A percentile compares a stretch with the other conserved stretches of the same genome.
Evolutionary conservation across 2,797 vertebrate genomes (phyloP).

Genomic region (Mus minutoides): DNA sequence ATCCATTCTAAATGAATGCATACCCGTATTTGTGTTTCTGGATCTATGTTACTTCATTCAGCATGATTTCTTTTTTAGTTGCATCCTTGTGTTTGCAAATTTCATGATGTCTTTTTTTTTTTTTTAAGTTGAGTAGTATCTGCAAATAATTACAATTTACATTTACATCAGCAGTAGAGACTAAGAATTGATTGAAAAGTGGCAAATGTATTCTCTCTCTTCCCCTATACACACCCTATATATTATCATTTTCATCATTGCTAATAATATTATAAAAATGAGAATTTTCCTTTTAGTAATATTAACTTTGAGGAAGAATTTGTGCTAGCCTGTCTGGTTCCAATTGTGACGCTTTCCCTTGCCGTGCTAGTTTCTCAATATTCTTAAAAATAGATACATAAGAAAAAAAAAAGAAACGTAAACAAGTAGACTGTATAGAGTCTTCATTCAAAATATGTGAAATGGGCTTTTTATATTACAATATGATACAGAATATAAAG

Average conservation of each 20-base stretch:
- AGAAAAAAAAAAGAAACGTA: background rate
- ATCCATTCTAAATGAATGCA: background rate
- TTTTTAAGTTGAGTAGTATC: background rate
- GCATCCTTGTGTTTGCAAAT: background rate
- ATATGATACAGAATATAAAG: background rate
- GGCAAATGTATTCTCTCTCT: background rate
- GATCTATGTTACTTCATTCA: background rate
- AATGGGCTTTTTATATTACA: background rate
- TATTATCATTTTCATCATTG: background rate
- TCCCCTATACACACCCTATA: background rate
- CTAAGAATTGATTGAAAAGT: background rate
- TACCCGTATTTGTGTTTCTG: background rate
- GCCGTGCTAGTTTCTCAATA: background rate
- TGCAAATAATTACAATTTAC: background rate
- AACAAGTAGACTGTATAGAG: background rate
- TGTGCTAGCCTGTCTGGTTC: background rate
- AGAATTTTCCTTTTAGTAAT: no score
- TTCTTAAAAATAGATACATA: background rate
- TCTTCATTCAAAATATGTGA: background rate
- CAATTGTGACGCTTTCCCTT: background rate
- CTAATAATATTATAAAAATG: background rate
- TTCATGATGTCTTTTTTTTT: background rate
- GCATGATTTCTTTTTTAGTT: background rate
- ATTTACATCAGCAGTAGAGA: background rate
- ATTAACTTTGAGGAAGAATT: background rate